Evolutionary conservation across 2,113 vertebrate genomes (phyloP).

Genomic region (Chrysochloris asiatica): DNA sequence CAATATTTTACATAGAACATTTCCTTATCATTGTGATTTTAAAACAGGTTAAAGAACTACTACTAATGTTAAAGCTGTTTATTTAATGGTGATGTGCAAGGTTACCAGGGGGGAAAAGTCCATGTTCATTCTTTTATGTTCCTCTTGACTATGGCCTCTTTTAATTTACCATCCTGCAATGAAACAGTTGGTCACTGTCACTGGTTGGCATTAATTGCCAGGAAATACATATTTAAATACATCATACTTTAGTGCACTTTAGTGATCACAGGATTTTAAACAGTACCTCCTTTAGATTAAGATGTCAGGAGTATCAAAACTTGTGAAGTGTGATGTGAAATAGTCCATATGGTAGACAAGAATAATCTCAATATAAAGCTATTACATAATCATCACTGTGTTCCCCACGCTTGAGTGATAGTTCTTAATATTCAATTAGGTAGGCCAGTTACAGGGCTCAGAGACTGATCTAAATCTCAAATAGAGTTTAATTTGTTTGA

Average conservation of each 20-base stretch:
- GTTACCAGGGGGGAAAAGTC: neutral
- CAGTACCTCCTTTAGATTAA: conserved; percentile 84
- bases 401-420: conserved; percentile 74
- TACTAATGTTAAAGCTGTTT: conserved; percentile 59
- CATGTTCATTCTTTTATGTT: conserved; percentile 33
- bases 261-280: conserved; percentile 82
- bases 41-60: conserved; percentile 58
- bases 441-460: conserved; percentile 72
- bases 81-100: conserved; percentile 40
- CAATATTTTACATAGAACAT: conserved; percentile 63
- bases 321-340: conserved; percentile 82
- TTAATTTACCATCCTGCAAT: conserved; percentile 37
- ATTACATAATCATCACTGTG: conserved; percentile 78
- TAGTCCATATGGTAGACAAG: conserved; percentile 79
- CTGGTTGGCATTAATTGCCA: conserved; percentile 68
- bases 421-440: conserved; percentile 84
- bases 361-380: conserved; percentile 81
- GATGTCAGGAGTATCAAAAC: conserved; percentile 80
- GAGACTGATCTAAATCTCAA: conserved; percentile 78
- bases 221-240: conserved; percentile 81
- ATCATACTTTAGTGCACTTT: conserved; percentile 81
- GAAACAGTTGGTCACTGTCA: conserved; percentile 67
- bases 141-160: conserved; percentile 1
- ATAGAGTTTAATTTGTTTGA: conserved; percentile 83
- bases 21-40: conserved; percentile 54